Percentiles rank a stretch among this genome's conserved stretches.
Conservation (phyloP, 1,140 invertebrate species). For the Drosophila mauritiana region DNA sequence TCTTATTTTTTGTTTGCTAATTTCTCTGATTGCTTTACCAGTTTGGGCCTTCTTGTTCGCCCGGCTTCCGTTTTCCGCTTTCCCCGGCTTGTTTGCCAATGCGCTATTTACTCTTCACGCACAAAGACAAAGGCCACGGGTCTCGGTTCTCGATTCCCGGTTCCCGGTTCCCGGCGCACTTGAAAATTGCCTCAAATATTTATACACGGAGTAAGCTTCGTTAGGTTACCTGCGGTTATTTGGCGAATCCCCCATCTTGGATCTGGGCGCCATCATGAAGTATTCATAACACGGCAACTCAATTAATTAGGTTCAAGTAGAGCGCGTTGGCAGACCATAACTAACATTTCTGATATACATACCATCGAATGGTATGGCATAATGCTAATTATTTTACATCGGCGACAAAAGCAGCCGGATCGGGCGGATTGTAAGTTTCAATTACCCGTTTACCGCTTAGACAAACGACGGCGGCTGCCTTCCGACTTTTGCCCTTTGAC, state of each 20-base stretch:
- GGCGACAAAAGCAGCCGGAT: constrained; percentile 4
- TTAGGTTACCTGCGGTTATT: constrained; percentile 75
- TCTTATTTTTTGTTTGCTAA: constrained; percentile 74
- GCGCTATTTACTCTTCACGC: constrained; percentile 71
- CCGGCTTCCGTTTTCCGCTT: constrained; percentile 29
- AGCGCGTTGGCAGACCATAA: constrained; percentile 27
- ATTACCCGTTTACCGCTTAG: constrained; percentile 65
- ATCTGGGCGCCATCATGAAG: constrained; percentile 49
- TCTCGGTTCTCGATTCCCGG: constrained; percentile 8
- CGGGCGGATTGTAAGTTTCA: constrained; percentile 48
- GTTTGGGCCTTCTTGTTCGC: constrained; percentile 31
- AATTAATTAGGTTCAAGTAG: constrained; percentile 78
- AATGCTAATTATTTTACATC: constrained; percentile 77
- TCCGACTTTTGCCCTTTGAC: constrained; percentile 48
- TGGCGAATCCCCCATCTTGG: constrained; percentile 21
- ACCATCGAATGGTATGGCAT: constrained; percentile 48
- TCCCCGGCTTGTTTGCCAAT: constrained; percentile 62
- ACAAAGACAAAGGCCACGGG: constrained; percentile 78
- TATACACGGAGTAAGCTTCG: constrained; percentile 58
- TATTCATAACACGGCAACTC: constrained; percentile 77
- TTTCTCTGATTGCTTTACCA: constrained; percentile 80
- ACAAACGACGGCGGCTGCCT: constrained; percentile 35
- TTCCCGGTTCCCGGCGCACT: constrained; percentile 34
- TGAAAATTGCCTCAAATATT: constrained; percentile 81
- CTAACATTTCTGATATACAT: constrained; percentile 51